Evolutionary conservation across 2,113 vertebrate species (phyloP).

Genomic region (Vulpes ferrilata): DNA sequence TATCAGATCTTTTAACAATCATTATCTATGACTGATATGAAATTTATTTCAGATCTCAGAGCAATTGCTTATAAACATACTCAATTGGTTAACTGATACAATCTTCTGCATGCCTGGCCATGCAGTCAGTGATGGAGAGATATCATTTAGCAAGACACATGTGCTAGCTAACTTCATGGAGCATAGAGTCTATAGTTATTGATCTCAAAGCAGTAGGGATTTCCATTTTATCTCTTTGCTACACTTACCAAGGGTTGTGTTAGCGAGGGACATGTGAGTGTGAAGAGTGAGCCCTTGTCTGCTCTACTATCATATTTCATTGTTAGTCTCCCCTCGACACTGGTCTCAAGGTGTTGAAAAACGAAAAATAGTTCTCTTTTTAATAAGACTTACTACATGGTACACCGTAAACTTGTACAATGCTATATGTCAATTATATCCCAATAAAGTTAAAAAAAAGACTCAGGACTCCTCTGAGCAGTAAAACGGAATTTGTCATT

Average conservation of each 20-base stretch:
- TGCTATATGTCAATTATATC: not conserved
- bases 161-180: not conserved
- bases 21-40: not conserved
- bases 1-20: not conserved
- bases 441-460: not conserved
- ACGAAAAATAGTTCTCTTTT: not conserved
- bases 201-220: not conserved
- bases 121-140: not conserved
- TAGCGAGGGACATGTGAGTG: not conserved
- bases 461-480: not conserved
- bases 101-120: not conserved
- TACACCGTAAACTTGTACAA: not conserved
- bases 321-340: not conserved
- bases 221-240: not conserved
- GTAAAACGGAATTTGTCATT: not conserved
- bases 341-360: not conserved
- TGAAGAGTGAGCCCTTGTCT: not conserved
- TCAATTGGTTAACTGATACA: not conserved
- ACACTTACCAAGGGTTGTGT: constrained; percentile 12
- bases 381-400: not conserved
- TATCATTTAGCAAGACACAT: constrained; percentile 10
- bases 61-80: not conserved
- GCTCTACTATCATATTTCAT: not conserved
- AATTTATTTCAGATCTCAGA: constrained; percentile 42
- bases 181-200: not conserved